Evolutionary conservation across 2,888 invertebrate species (phyloP).

Genomic region (Eristalis intricaria): DNA sequence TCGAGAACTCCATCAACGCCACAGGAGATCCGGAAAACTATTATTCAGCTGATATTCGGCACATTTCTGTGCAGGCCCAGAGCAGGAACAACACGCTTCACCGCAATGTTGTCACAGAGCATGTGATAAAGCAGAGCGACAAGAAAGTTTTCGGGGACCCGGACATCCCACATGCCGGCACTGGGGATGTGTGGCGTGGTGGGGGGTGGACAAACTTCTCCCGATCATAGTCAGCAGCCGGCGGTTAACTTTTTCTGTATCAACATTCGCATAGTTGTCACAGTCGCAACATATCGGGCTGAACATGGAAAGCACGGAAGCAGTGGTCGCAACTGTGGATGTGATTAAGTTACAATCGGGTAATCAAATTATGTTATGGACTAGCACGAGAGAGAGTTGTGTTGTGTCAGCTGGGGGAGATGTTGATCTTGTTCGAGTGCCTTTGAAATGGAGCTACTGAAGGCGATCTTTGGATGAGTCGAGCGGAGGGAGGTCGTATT

Average conservation of each 20-base stretch:
- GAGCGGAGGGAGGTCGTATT: too few relatives aligned
- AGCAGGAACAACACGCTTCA: background rate
- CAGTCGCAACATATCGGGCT: too few relatives aligned
- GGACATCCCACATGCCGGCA: background rate
- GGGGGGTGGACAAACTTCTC: background rate
- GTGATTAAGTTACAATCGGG: background rate
- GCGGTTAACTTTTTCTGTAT: background rate
- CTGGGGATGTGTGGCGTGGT: background rate
- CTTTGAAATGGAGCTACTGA: too few relatives aligned
- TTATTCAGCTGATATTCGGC: slow-evolving; percentile 38
- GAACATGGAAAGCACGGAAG: too few relatives aligned
- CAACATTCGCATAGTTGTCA: background rate
- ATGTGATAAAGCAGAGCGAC: background rate
- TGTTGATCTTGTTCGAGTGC: background rate
- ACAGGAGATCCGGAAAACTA: slow-evolving; percentile 17
- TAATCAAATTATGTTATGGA: background rate
- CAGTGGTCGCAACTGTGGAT: background rate
- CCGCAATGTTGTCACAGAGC: slow-evolving; percentile 19
- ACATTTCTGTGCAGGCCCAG: slow-evolving; percentile 6
- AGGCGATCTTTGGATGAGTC: too few relatives aligned
- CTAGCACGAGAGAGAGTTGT: background rate
- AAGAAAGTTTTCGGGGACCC: background rate
- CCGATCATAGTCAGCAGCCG: background rate
- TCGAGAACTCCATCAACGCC: background rate
- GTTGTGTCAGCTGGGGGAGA: background rate